Percentiles rank a stretch among this genome's conserved stretches.
phyloP scores from a whole-genome alignment of 2,888 invertebrate genomes.

The Drosophila fulvimacula region DNA sequence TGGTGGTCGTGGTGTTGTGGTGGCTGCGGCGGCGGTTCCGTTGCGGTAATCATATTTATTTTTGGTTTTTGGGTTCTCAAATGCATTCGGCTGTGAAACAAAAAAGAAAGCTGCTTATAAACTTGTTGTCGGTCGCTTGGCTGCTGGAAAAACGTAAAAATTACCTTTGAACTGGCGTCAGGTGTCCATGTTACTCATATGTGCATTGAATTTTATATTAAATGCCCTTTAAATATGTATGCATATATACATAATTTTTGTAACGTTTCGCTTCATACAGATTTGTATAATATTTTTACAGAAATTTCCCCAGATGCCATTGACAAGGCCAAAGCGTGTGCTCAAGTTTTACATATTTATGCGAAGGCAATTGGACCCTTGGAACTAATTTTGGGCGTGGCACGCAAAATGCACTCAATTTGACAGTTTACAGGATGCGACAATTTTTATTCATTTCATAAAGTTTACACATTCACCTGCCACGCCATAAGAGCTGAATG shows the following conservation, averaged over 20 bases:
- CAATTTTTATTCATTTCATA: constrained; percentile 62
- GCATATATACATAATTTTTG: background rate
- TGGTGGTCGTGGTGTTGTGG: background rate
- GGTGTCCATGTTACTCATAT: constrained; percentile 27
- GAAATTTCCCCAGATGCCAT: constrained; percentile 50
- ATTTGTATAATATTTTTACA: constrained; percentile 24
- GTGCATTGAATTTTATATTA: background rate
- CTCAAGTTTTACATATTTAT: constrained; percentile 42
- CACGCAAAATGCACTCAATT: constrained; percentile 52
- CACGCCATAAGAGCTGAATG: background rate
- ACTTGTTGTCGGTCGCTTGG: constrained; percentile 48
- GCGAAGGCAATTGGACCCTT: constrained; percentile 44
- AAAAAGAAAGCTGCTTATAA: constrained; percentile 66
- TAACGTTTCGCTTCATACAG: constrained; percentile 4
- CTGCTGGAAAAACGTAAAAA: constrained; percentile 38
- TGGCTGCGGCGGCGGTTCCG: constrained; percentile 17
- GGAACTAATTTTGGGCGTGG: constrained; percentile 47
- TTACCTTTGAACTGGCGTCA: constrained; percentile 59
- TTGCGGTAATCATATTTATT: constrained; percentile 67
- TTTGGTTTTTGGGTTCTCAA: constrained; percentile 66
- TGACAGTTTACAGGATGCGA: constrained; percentile 52
- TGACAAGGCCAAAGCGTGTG: constrained; percentile 5
- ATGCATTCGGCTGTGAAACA: constrained; percentile 67
- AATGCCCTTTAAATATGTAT: background rate
- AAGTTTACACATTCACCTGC: constrained; percentile 39